A percentile compares a stretch with the other conserved stretches of the same genome.
phyloP scores from a whole-genome alignment of 2,797 vertebrate genomes.

The Adrianichthys oophorus region DNA sequence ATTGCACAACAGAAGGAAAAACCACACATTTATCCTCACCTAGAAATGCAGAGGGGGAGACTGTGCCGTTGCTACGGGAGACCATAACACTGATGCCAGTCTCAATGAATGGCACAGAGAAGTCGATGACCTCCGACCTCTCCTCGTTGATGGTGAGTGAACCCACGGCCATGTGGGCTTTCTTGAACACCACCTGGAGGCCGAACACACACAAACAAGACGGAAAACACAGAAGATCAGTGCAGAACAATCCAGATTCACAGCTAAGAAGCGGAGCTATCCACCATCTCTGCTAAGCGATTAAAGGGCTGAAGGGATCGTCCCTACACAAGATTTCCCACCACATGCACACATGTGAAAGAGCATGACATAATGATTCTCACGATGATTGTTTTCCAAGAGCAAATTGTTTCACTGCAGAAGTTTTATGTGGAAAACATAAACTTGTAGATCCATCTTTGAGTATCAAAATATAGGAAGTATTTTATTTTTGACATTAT shows the following conservation, averaged over 20 bases:
- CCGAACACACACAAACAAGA: slow-evolving; percentile 12
- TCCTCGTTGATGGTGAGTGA: slow-evolving; percentile 98
- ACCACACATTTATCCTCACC: slow-evolving; percentile 74
- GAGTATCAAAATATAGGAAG: no score
- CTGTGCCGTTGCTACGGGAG: slow-evolving; percentile 97
- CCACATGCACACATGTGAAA: no score
- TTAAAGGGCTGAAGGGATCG: no score
- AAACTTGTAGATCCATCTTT: no score
- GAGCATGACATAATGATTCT: no score
- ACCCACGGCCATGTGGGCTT: slow-evolving; percentile 97
- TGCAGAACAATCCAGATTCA: slow-evolving; percentile 5
- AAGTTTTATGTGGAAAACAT: no score
- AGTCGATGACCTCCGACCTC: slow-evolving; percentile 96
- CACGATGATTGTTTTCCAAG: no score
- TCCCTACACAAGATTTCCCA: no score
- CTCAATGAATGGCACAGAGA: slow-evolving; percentile 98
- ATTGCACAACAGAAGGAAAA: slow-evolving; percentile 14
- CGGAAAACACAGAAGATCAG: slow-evolving; percentile 15
- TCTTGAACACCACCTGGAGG: slow-evolving; percentile 90
- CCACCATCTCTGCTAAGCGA: neutral
- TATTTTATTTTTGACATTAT: no score
- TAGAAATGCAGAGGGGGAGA: slow-evolving; percentile 97
- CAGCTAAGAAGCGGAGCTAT: neutral
- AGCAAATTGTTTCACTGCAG: no score
- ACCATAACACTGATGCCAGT: slow-evolving; percentile 99